These are phyloP conservation scores for Halcyon chelicuti DNA, from an alignment of 2,797 vertebrate species.

Conservation along the genomic window DNA sequence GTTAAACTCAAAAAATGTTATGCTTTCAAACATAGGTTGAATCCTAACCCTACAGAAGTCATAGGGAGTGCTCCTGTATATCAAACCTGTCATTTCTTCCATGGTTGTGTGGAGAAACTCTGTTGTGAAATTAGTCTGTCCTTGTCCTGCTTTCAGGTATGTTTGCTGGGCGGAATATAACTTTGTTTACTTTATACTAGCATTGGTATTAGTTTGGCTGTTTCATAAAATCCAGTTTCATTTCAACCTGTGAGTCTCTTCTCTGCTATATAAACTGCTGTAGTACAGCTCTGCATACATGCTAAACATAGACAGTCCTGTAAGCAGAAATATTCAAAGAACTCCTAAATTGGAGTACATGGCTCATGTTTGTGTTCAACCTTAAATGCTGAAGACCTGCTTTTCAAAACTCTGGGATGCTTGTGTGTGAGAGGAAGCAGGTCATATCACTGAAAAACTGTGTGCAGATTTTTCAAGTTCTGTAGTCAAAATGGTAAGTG, in stretches of 20 bases:
- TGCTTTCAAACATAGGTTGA: neutral
- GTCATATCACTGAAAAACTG: neutral
- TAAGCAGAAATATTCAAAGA: neutral
- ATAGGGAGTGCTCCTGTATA: neutral
- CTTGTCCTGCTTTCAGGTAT: too few relatives aligned
- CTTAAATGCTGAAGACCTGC: neutral
- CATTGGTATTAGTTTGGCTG: too few relatives aligned
- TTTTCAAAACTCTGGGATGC: neutral
- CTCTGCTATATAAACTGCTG: too few relatives aligned
- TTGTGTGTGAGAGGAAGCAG: neutral
- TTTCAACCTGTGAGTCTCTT: too few relatives aligned
- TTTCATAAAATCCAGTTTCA: too few relatives aligned
- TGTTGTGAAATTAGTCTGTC: neutral
- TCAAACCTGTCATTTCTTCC: neutral
- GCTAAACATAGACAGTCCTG: too few relatives aligned
- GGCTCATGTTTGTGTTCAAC: neutral
- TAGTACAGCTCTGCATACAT: neutral
- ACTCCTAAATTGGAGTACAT: neutral
- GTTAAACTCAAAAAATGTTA: neutral
- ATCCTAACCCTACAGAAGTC: neutral
- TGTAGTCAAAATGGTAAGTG: neutral
- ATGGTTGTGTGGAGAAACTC: neutral
- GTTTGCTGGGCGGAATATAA: too few relatives aligned
- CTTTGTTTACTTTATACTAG: too few relatives aligned
- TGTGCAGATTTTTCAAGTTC: neutral